A percentile compares a stretch with the other conserved stretches of the same genome.
phyloP scores from a whole-genome alignment of 2,888 invertebrate species.

The Andrena bucephala region DNA sequence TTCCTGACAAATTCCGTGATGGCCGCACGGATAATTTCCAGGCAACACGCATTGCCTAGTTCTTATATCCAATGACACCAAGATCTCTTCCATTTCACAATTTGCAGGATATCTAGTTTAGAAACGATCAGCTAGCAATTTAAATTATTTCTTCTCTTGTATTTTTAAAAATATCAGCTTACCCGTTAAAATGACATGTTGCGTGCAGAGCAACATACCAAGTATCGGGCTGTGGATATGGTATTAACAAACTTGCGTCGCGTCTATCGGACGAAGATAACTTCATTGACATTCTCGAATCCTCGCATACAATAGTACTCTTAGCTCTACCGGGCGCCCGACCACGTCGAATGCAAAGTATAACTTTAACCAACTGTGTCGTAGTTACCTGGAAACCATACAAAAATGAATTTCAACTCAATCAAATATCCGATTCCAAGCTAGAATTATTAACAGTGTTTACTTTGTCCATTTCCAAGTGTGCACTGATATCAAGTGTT shows the following conservation, averaged over 20 bases:
- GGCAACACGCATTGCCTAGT: constrained; percentile 84
- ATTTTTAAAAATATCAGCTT: constrained; percentile 50
- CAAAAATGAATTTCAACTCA: constrained; percentile 7
- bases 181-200: constrained; percentile 83
- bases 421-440: constrained; percentile 3
- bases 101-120: constrained; percentile 77
- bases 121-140: constrained; percentile 7
- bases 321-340: constrained; percentile 77
- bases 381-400: constrained; percentile 69
- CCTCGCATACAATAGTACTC: constrained; percentile 76
- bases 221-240: constrained; percentile 85
- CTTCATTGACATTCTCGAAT: constrained; percentile 73
- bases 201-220: constrained; percentile 85
- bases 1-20: constrained; percentile 85
- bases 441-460: constrained; percentile 26
- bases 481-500: constrained; percentile 83
- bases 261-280: constrained; percentile 75
- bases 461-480: constrained; percentile 83
- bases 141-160: not conserved
- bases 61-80: constrained; percentile 84
- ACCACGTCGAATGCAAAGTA: constrained; percentile 81
- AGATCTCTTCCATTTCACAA: constrained; percentile 83
- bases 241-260: constrained; percentile 80
- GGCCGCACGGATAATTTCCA: constrained; percentile 83
- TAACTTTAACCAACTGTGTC: constrained; percentile 75